Conservation (phyloP, 35 echinoderm and acorn worm species). For the Apostichopus parvimensis region DNA sequence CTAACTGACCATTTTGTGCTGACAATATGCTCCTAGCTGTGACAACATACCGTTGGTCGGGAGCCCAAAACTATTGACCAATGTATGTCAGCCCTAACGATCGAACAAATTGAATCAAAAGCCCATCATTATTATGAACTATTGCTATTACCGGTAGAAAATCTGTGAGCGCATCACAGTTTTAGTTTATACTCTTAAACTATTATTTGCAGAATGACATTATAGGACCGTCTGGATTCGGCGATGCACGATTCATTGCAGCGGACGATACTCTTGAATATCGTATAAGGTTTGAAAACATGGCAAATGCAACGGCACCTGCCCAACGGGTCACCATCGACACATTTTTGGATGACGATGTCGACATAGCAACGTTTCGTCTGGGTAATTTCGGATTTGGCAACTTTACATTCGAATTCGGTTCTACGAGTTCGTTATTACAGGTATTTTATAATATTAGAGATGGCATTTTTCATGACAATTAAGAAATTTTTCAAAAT, state of each 20-base stretch:
- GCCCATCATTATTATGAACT: no score
- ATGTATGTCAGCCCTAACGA: no score
- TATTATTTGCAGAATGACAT: constrained; percentile 64
- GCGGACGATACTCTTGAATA: constrained; percentile 18
- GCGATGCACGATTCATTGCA: constrained; percentile 55
- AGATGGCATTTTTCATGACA: no score
- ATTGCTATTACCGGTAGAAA: no score
- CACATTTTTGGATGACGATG: constrained; percentile 42
- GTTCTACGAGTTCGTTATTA: constrained; percentile 8
- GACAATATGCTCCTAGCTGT: no score
- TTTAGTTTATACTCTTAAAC: background rate
- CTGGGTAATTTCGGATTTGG: constrained; percentile 65
- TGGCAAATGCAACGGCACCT: constrained; percentile 62
- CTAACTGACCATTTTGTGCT: no score
- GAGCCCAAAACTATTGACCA: no score
- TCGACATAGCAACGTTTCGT: constrained; percentile 60
- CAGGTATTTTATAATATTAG: background rate
- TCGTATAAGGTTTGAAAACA: constrained; percentile 70
- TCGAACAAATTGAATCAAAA: no score
- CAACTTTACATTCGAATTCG: constrained; percentile 38
- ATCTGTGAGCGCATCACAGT: background rate
- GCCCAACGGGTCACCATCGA: constrained; percentile 47
- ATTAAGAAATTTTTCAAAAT: no score
- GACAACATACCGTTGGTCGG: no score
- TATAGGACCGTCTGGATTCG: constrained; percentile 62